Evolutionary conservation across 1,140 invertebrate genomes (phyloP).

Genomic region (Saxidomus purpurata): DNA sequence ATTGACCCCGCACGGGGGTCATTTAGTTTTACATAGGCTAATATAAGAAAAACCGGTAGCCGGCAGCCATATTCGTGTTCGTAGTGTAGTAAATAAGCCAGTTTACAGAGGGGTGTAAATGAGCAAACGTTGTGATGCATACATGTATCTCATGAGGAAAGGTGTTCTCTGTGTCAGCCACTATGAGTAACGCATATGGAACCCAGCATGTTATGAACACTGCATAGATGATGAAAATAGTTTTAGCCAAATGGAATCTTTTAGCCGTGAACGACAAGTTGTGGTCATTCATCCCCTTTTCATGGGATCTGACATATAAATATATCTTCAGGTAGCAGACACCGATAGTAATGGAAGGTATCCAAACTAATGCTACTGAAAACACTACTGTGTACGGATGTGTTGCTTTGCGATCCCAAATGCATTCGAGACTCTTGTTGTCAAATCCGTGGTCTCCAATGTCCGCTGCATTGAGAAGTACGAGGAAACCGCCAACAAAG

Average conservation of each 20-base stretch:
- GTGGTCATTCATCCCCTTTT: constrained; percentile 26
- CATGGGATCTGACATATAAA: constrained; percentile 65
- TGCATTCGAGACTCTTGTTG: constrained; percentile 78
- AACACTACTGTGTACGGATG: constrained; percentile 80
- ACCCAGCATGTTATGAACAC: constrained; percentile 76
- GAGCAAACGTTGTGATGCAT: constrained; percentile 73
- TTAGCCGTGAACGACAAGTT: not conserved
- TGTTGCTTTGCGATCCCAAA: constrained; percentile 80
- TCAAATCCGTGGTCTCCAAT: constrained; percentile 80
- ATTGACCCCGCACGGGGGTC: too few relatives aligned
- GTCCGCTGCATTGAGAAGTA: constrained; percentile 72
- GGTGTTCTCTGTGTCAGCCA: constrained; percentile 68
- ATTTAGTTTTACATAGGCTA: too few relatives aligned
- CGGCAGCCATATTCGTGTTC: constrained; percentile 70
- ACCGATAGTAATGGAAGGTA: constrained; percentile 75
- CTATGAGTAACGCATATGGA: constrained; percentile 74
- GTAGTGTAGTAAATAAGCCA: constrained; percentile 76
- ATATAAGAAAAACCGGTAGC: constrained; percentile 52
- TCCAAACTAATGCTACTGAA: constrained; percentile 73
- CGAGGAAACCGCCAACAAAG: constrained; percentile 68
- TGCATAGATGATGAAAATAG: constrained; percentile 75
- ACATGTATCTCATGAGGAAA: constrained; percentile 67
- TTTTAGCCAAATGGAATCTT: constrained; percentile 61
- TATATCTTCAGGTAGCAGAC: constrained; percentile 79
- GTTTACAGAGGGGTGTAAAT: constrained; percentile 77